Conservation (phyloP, 2,888 invertebrate species). For the Deroplatys truncata region DNA sequence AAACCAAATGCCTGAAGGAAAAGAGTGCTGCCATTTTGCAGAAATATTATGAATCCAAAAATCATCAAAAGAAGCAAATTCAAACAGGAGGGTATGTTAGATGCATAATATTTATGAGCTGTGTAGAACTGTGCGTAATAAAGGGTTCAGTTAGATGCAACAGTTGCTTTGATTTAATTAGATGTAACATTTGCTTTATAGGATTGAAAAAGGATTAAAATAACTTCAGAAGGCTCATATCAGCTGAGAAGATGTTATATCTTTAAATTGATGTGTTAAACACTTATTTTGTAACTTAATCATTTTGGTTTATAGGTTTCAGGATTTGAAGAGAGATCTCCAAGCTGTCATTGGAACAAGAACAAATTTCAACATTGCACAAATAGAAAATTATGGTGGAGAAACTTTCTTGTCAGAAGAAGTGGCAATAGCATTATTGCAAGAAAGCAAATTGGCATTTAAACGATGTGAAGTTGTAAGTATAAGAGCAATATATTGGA, state of each 20-base stretch:
- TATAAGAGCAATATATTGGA: conserved; percentile 8
- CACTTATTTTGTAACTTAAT: too few relatives aligned
- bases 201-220: too few relatives aligned
- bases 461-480: conserved; percentile 77
- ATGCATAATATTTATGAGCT: background rate
- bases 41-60: conserved; percentile 86
- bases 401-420: conserved; percentile 96
- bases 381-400: conserved; percentile 93
- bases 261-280: too few relatives aligned
- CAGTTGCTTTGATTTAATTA: background rate
- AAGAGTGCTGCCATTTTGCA: conserved; percentile 71
- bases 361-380: conserved; percentile 89
- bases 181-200: too few relatives aligned
- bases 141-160: too few relatives aligned
- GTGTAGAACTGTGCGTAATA: too few relatives aligned
- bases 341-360: conserved; percentile 90
- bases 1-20: conserved; percentile 72
- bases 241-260: too few relatives aligned
- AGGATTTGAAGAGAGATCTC: conserved; percentile 87
- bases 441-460: conserved; percentile 86
- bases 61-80: conserved; percentile 91
- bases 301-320: conserved; percentile 56
- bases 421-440: conserved; percentile 84
- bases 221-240: too few relatives aligned
- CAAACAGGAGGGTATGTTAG: conserved; percentile 72